Base-by-base conservation (phyloP, 2,113 vertebrate species). In the Cathartes aura region DNA sequence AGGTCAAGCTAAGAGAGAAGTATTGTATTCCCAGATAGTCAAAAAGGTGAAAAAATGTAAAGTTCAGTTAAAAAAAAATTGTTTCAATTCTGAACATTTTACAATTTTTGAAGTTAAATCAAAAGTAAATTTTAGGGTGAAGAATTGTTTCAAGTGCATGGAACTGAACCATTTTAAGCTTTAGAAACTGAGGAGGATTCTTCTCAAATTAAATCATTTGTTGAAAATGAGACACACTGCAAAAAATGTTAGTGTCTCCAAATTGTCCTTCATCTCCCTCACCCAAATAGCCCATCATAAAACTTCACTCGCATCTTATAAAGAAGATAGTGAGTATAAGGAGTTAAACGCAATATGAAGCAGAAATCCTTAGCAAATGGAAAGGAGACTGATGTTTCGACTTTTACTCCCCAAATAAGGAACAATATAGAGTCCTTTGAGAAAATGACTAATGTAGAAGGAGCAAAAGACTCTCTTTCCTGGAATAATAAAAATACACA, bases 401-500 rank as follows among this genome's bases (percentile, higher is more conserved):
- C 53, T 96, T 97, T 90, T 86, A 85, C n/a, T 93, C 38, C 53
- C 78, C 90, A 97, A 97, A 98, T 97, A 96, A 96, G 97, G 85
- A 97, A 88, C 62, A 95, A 96, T 72, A 29, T 95, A 74, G 50
- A 87, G 48, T 94, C 94, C 74, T 89, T 76, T 67, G 90, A 96
- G 95, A 97, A 98, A 97, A 94, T 62, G 52, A 96, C 79, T 91
- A 86, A 96, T 90, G 89, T 59, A 95, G 90, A 97, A 90, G 76
- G 81, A 97, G 95, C 83, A 96, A 97, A 96, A 96, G 89, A 97
- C 82, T 91, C 88, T 96, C 53, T 86, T 95, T 89, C 93, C 85
- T 63, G 78, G 96, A 98, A 95, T 95, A 97, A 95, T 81, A 94
- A 92, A 96, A 94, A 98, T 96, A 97, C 95, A 96, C 74, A 87